Evolutionary conservation across 2,888 invertebrate species (phyloP).

Genomic region (Macrosiphum euphorbiae): DNA sequence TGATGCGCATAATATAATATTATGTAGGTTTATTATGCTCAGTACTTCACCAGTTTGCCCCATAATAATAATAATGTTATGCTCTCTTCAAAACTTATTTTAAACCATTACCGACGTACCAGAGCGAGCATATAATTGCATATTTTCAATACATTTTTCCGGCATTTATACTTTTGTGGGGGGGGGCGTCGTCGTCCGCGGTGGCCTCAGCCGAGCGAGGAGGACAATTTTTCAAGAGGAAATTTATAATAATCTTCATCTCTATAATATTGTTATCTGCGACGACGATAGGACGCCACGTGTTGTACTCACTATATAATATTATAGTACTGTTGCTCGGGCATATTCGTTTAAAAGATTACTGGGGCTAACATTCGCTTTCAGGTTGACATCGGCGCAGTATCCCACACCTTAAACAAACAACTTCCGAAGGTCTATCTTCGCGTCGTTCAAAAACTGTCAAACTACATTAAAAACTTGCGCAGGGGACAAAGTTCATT

Average conservation of each 20-base stretch:
- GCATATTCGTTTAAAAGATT: neutral
- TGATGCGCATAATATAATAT: neutral
- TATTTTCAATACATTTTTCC: neutral
- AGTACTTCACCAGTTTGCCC: neutral
- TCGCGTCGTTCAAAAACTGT: conserved; percentile 40
- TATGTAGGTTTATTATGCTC: neutral
- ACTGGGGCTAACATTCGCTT: neutral
- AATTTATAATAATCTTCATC: neutral
- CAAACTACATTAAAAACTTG: conserved; percentile 52
- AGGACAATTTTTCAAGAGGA: neutral
- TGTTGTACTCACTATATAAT: neutral
- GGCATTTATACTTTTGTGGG: too few species aligned
- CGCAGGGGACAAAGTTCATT: conserved; percentile 26
- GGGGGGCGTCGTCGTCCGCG: neutral
- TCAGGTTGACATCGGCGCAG: neutral
- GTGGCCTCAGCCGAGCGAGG: neutral
- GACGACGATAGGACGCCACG: too few species aligned
- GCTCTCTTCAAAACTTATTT: neutral
- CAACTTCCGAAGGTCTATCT: conserved; percentile 18
- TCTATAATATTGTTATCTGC: too few species aligned
- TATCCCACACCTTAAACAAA: conserved; percentile 22
- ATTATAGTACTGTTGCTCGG: neutral
- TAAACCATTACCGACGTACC: neutral
- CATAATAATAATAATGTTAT: neutral
- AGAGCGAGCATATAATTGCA: neutral